Conservation (phyloP, 1,140 invertebrate species). For the Pomacea maculata region DNA sequence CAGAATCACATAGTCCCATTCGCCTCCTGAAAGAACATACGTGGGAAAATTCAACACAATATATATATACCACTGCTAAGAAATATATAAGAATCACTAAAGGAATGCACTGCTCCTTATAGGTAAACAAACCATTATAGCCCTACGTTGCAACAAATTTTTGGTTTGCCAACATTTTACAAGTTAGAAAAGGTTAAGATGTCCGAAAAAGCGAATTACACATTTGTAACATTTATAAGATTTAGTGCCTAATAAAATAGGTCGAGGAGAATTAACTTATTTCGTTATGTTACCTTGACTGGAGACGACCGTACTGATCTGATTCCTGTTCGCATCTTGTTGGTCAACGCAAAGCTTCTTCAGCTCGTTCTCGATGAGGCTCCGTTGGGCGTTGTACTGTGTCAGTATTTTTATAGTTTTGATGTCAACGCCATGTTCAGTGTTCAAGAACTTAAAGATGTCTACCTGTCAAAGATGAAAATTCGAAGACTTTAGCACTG, state of each 20-base stretch:
- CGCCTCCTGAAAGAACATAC: slow-evolving; percentile 36
- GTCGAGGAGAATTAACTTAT: not conserved
- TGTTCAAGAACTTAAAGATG: slow-evolving; percentile 32
- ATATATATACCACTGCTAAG: not conserved
- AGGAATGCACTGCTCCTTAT: not conserved
- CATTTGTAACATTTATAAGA: not conserved
- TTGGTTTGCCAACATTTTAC: not conserved
- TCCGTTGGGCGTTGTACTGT: slow-evolving; percentile 41
- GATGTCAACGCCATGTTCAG: slow-evolving; percentile 20
- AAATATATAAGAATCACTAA: not conserved
- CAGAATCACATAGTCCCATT: slow-evolving; percentile 56
- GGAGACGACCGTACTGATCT: slow-evolving; percentile 40
- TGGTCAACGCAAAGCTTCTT: not conserved
- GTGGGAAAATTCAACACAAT: not conserved
- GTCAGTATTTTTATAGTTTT: slow-evolving; percentile 34
- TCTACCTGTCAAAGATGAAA: slow-evolving; percentile 1
- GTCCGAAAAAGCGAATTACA: not conserved
- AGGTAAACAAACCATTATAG: not conserved
- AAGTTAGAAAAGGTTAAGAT: not conserved
- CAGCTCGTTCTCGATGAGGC: slow-evolving; percentile 23
- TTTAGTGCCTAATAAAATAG: not conserved
- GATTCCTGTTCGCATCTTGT: not conserved
- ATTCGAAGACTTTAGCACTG: not conserved
- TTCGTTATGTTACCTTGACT: slow-evolving; percentile 33
- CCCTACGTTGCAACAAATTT: too few species aligned